Evolutionary conservation across 1,140 invertebrate genomes (phyloP).

Genomic region (Trachymyrmex septentrionalis): DNA sequence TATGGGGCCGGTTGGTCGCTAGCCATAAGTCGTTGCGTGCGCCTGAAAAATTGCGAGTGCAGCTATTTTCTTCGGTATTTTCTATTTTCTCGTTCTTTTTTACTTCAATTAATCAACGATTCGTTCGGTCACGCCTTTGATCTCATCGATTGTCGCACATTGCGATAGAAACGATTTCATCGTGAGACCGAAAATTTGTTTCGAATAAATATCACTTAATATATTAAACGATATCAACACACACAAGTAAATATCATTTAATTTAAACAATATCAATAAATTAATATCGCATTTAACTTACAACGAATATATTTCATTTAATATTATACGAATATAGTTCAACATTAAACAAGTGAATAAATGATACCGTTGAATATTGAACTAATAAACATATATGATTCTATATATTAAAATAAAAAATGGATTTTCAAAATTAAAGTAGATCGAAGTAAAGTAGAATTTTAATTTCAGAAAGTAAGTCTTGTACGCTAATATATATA

Average conservation of each 20-base stretch:
- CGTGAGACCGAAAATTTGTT: neutral
- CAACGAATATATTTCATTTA: neutral
- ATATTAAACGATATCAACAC: neutral
- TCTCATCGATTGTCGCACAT: too few species aligned
- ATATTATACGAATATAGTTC: too few species aligned
- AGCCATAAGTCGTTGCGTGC: conserved; percentile 66
- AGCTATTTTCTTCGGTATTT: conserved; percentile 37
- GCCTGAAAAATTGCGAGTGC: conserved; percentile 55
- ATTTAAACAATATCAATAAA: neutral
- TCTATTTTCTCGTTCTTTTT: conserved; percentile 39
- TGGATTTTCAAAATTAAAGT: neutral
- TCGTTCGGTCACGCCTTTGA: conserved; percentile 4
- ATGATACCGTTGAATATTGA: too few species aligned
- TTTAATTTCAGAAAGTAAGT: neutral
- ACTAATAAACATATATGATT: too few species aligned
- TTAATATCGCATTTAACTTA: neutral
- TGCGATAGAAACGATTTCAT: neutral
- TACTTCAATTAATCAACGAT: neutral
- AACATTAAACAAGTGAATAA: too few species aligned
- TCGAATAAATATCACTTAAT: neutral
- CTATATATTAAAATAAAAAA: neutral
- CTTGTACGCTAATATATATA: neutral
- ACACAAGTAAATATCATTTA: neutral
- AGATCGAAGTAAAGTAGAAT: neutral
- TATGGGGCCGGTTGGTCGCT: conserved; percentile 65